Percentiles rank a stretch among this genome's conserved stretches.
Conservation (phyloP, 2,888 invertebrate species). For the Arge pagana region DNA sequence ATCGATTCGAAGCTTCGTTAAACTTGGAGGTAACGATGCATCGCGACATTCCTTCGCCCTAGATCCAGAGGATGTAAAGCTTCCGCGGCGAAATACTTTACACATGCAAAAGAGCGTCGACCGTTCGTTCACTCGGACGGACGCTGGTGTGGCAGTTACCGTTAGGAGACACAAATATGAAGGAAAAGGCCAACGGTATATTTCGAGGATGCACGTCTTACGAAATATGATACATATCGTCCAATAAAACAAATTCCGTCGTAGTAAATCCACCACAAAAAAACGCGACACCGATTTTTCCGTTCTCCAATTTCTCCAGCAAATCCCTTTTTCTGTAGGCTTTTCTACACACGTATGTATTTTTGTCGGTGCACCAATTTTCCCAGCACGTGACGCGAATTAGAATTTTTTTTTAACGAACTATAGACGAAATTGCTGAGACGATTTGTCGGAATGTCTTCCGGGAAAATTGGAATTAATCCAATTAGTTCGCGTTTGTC, state of each 20-base stretch:
- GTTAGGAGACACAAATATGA: constrained; percentile 34
- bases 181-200: constrained; percentile 47
- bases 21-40: not conserved
- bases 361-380: too few relatives aligned
- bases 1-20: too few relatives aligned
- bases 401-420: too few relatives aligned
- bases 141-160: constrained; percentile 26
- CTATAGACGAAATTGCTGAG: not conserved
- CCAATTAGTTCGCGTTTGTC: constrained; percentile 32
- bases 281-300: too few relatives aligned
- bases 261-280: too few relatives aligned
- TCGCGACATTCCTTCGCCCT: constrained; percentile 9
- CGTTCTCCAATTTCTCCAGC: too few relatives aligned
- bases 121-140: constrained; percentile 5
- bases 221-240: constrained; percentile 14
- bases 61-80: constrained; percentile 27
- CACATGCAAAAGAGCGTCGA: constrained; percentile 27
- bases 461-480: not conserved
- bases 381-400: too few relatives aligned
- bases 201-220: constrained; percentile 22
- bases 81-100: constrained; percentile 26
- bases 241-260: too few relatives aligned
- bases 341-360: too few relatives aligned
- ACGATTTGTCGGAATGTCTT: constrained; percentile 1
- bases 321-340: too few relatives aligned